Evolutionary conservation across 2,113 vertebrate genomes (phyloP).

Genomic region (Tenrec ecaudatus): DNA sequence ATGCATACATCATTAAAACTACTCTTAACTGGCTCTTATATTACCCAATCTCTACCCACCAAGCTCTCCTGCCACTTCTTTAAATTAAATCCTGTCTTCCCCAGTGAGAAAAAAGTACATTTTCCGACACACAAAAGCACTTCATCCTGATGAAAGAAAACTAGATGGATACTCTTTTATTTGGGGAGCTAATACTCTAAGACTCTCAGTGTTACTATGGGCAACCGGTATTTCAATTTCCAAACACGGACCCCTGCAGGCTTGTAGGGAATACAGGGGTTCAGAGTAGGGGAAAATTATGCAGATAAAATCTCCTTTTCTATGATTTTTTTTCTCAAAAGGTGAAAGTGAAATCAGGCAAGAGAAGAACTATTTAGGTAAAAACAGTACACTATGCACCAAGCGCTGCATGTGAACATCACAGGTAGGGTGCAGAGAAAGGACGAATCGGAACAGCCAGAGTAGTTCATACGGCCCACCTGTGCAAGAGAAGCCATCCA

Average conservation of each 20-base stretch:
- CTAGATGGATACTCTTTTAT: not conserved
- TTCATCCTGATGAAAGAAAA: conserved; percentile 18
- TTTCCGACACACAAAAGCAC: conserved; percentile 8
- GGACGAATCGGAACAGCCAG: not conserved
- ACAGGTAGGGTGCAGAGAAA: not conserved
- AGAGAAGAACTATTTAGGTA: not conserved
- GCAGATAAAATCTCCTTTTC: not conserved
- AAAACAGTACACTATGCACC: not conserved
- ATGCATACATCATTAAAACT: not conserved
- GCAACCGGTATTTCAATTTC: not conserved
- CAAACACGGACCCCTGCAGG: not conserved
- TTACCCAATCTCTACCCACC: not conserved
- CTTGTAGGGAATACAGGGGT: not conserved
- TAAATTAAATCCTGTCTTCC: not conserved
- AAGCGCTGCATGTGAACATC: not conserved
- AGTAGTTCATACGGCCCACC: conserved; percentile 84
- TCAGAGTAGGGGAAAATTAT: conserved; percentile 17
- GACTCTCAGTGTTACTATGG: not conserved
- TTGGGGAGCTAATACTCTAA: conserved; percentile 1
- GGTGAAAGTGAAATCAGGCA: not conserved
- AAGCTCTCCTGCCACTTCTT: not conserved
- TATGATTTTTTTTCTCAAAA: not conserved
- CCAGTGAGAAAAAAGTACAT: not conserved
- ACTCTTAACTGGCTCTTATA: not conserved
- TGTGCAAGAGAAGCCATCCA: conserved; percentile 98